These are phyloP conservation scores for Tinea trinotella DNA, from an alignment of 2,888 invertebrate species.

Conservation along the genomic window DNA sequence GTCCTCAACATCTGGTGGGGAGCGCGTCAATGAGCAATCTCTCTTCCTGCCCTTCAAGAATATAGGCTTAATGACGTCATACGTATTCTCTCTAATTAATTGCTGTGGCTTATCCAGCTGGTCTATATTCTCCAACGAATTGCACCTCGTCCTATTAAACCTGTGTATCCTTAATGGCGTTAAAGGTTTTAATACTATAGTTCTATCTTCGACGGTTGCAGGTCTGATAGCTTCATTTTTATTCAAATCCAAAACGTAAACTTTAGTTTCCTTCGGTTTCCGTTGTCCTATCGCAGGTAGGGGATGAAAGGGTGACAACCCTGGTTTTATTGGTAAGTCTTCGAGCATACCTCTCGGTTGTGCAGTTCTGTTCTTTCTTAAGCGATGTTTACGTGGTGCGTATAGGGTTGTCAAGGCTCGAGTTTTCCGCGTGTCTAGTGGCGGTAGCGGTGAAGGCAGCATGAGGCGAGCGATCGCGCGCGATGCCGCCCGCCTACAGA, in stretches of 20 bases:
- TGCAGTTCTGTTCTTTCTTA: conserved; percentile 53
- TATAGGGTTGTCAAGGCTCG: conserved; percentile 63
- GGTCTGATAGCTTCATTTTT: conserved; percentile 31
- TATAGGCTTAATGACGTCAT: conserved; percentile 58
- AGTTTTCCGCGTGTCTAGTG: conserved; percentile 50
- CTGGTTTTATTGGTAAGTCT: conserved; percentile 45
- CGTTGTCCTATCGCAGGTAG: conserved; percentile 61
- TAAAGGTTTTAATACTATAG: conserved; percentile 53
- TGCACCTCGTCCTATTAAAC: conserved; percentile 32
- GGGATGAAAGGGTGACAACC: conserved; percentile 58
- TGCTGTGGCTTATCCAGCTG: conserved; percentile 44
- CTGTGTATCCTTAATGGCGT: conserved; percentile 52
- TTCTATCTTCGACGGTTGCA: conserved; percentile 28
- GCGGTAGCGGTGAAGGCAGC: conserved; percentile 56
- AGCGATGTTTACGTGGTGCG: conserved; percentile 56
- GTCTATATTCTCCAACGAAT: conserved; percentile 32
- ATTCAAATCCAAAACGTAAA: conserved; percentile 53
- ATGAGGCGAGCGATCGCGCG: conserved; percentile 33
- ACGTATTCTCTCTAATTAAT: conserved; percentile 57
- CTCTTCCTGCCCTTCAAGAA: conserved; percentile 40
- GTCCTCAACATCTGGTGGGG: conserved; percentile 22
- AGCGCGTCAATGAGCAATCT: conserved; percentile 26
- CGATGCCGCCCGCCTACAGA: conserved; percentile 11
- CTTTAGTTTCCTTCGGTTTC: conserved; percentile 44
- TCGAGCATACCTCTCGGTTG: conserved; percentile 53